A percentile compares a stretch with the other conserved stretches of the same genome.
These are phyloP conservation scores for Corythucha ciliata DNA, from an alignment of 2,888 invertebrate species.

Conservation along the genomic window DNA sequence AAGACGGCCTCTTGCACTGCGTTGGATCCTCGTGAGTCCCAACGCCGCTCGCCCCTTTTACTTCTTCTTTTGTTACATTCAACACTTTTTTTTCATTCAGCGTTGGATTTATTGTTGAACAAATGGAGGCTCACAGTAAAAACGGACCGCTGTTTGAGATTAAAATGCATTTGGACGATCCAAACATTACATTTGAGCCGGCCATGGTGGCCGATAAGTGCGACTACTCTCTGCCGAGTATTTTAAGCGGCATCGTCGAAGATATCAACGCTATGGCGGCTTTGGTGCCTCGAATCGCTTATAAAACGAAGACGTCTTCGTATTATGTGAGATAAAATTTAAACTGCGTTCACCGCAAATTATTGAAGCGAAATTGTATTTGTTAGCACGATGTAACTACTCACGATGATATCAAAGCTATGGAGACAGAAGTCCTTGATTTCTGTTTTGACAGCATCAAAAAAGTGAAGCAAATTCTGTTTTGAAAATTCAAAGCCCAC, in stretches of 20 bases:
- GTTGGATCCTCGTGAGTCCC: conserved; percentile 38
- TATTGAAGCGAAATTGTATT: conserved; percentile 4
- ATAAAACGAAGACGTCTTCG: neutral
- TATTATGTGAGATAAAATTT: neutral
- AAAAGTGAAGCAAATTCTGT: too few species aligned
- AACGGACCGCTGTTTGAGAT: conserved; percentile 68
- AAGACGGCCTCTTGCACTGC: conserved; percentile 48
- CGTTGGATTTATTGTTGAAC: conserved; percentile 50
- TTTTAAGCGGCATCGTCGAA: conserved; percentile 59
- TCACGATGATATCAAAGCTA: conserved; percentile 51
- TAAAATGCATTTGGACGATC: conserved; percentile 60
- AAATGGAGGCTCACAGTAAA: conserved; percentile 50
- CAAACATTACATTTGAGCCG: conserved; percentile 63
- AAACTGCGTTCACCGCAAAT: neutral
- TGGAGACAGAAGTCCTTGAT: conserved; percentile 40
- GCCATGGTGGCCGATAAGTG: conserved; percentile 56
- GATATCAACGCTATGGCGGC: conserved; percentile 68
- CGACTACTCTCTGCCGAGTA: conserved; percentile 51
- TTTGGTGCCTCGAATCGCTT: conserved; percentile 55
- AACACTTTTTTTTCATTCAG: conserved; percentile 41
- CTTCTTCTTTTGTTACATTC: neutral
- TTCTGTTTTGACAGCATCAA: neutral
- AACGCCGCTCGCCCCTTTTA: neutral
- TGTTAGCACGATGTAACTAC: conserved; percentile 49
- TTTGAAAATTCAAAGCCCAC: too few species aligned